These are phyloP conservation scores for Aelia acuminata DNA, from an alignment of 2,888 invertebrate species.

Conservation along the genomic window DNA sequence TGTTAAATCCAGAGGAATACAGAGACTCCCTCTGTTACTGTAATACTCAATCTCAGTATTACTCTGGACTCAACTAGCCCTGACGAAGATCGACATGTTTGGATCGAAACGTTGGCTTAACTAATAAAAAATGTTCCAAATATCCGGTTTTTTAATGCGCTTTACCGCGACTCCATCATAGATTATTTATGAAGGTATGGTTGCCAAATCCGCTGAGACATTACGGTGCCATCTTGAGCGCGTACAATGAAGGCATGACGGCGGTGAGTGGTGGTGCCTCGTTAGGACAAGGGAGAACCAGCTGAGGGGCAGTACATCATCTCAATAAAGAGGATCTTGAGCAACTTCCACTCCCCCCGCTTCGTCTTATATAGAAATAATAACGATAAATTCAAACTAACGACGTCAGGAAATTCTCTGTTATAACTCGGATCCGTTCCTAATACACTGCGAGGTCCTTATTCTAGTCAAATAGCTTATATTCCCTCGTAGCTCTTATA, in stretches of 20 bases:
- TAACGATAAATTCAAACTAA: slow-evolving; percentile 31
- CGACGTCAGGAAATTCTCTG: slow-evolving; percentile 30
- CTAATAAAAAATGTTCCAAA: no score
- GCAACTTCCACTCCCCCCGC: neutral
- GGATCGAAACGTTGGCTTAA: no score
- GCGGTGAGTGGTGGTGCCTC: neutral
- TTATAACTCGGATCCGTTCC: neutral
- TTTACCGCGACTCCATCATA: neutral
- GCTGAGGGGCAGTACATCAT: neutral
- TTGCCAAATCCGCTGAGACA: neutral
- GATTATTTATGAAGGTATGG: neutral
- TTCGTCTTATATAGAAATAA: neutral
- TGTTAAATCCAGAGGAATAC: no score
- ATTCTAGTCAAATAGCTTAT: neutral
- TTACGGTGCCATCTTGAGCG: neutral
- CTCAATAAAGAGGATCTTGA: slow-evolving; percentile 3
- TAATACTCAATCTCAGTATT: no score
- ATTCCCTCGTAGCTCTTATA: neutral
- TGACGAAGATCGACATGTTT: no score
- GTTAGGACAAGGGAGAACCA: neutral
- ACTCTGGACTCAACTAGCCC: no score
- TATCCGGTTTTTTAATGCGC: no score
- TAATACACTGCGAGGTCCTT: neutral
- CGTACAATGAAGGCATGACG: neutral
- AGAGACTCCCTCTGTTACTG: no score